Conservation (phyloP, 1,140 invertebrate genomes). For the Penaeus vannamei region DNA sequence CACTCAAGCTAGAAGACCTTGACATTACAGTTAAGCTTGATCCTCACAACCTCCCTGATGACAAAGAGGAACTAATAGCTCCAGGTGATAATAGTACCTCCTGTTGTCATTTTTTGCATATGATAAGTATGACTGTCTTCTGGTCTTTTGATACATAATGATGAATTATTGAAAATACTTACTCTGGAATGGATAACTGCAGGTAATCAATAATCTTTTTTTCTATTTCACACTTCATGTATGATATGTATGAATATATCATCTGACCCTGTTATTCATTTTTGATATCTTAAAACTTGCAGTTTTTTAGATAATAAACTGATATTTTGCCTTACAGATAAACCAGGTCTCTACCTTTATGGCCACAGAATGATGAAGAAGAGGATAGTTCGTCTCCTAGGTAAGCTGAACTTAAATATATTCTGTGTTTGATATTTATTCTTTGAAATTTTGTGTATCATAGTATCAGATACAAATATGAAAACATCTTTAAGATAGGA, state of each 20-base stretch:
- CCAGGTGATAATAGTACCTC: background rate
- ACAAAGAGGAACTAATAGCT: conserved; percentile 11
- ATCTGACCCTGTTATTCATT: too few species aligned
- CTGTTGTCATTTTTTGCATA: too few species aligned
- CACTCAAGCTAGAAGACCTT: conserved; percentile 28
- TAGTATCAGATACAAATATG: too few species aligned
- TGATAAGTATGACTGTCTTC: too few species aligned
- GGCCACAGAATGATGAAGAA: conserved; percentile 51
- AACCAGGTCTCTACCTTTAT: conserved; percentile 44
- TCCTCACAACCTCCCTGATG: background rate
- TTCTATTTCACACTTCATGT: too few species aligned
- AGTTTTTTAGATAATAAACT: background rate
- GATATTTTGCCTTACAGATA: background rate
- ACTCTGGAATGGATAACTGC: too few species aligned
- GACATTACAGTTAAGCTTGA: conserved; percentile 32
- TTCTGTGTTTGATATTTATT: background rate
- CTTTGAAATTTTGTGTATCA: background rate
- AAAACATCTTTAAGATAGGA: too few species aligned
- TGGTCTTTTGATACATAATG: too few species aligned
- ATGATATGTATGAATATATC: too few species aligned
- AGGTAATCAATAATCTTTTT: too few species aligned
- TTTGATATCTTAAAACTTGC: too few species aligned
- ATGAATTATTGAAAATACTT: too few species aligned
- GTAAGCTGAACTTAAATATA: background rate
- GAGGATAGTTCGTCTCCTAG: conserved; percentile 35